Evolutionary conservation across 2,797 vertebrate species (phyloP), one percentile per base, ranked within the genome.

Genomic region (Telmatherina bonti): DNA sequence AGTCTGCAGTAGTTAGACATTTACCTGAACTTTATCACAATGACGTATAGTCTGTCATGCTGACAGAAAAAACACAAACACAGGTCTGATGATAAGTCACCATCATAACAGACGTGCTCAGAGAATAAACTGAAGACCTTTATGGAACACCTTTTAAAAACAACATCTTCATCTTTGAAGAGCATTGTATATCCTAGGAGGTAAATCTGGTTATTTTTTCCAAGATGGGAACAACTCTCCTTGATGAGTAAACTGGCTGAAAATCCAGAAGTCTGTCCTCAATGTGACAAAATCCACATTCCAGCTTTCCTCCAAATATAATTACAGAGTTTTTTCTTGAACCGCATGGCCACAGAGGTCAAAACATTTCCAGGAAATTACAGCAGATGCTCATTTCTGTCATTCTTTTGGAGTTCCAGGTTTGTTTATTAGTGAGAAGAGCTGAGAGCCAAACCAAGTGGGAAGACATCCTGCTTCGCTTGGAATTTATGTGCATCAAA

Each of bases 281-380:
- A 72, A 76, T 61, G 57, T 60, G 72, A 88, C 41, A 74, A 76
- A 78, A 67, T 31, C 29, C 70, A 74, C 83, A 84, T 85, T 82
- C 74, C 84, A 71, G 38, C 47, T n/a, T 59, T 45, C 30, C 2
- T 51, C 55, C 31, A 67, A 66, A 69, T 76, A 70, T 79, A 74
- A 84, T 84, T 79, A 76, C 61, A 59, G 72, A 45, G 67, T 70
- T 47, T 65, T 36, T 20, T 79, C 72, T 67, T 35, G 13, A 49
- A 59, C 74, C 74, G 24, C 64, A 49, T 3, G 36, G 58, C 62
- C 30, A 52, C 71, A 20, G 74, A 67, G 41, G 72, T 81, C 70
- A 53, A 73, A 71, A 60, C 65, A 49, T 43, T 68, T 67, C 63
- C 59, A 60, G 67, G 13, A 60, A 65, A 59, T 67, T 49, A 41